A percentile compares a stretch with the other conserved stretches of the same genome.
These are phyloP conservation scores for Telmatherina bonti DNA, from an alignment of 2,797 vertebrate genomes.

Conservation along the genomic window DNA sequence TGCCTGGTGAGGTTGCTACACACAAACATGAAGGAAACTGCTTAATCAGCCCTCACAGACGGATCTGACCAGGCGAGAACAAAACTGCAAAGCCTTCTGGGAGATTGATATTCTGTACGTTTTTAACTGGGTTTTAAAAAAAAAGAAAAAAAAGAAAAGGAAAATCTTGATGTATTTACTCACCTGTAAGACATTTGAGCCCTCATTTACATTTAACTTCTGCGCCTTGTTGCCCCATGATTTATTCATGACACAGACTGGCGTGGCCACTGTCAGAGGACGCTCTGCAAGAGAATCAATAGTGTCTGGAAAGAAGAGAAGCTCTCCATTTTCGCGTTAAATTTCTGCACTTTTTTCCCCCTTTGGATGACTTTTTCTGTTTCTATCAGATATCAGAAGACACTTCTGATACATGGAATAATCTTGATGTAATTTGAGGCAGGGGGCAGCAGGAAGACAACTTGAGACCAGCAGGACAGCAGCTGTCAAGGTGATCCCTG, in stretches of 20 bases:
- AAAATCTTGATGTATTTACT: conserved; percentile 32
- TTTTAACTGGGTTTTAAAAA: neutral
- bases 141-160: too few species aligned
- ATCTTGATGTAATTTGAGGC: too few species aligned
- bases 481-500: too few species aligned
- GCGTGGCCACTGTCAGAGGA: conserved; percentile 52
- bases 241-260: conserved; percentile 74
- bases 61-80: conserved; percentile 14
- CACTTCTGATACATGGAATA: too few species aligned
- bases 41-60: conserved; percentile 2
- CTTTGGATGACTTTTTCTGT: conserved; percentile 35
- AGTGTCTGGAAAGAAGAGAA: conserved; percentile 39
- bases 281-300: conserved; percentile 64
- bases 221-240: conserved; percentile 66
- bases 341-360: conserved; percentile 18
- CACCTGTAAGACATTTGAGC: conserved; percentile 44
- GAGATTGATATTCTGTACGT: neutral
- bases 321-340: conserved; percentile 19
- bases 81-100: conserved; percentile 7
- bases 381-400: conserved; percentile 17
- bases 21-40: neutral
- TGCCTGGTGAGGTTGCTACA: neutral
- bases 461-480: too few species aligned
- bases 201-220: conserved; percentile 56
- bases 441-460: too few species aligned